Base-by-base conservation (phyloP, 2,888 invertebrate species). In the Parnassius mnemosyne region DNA sequence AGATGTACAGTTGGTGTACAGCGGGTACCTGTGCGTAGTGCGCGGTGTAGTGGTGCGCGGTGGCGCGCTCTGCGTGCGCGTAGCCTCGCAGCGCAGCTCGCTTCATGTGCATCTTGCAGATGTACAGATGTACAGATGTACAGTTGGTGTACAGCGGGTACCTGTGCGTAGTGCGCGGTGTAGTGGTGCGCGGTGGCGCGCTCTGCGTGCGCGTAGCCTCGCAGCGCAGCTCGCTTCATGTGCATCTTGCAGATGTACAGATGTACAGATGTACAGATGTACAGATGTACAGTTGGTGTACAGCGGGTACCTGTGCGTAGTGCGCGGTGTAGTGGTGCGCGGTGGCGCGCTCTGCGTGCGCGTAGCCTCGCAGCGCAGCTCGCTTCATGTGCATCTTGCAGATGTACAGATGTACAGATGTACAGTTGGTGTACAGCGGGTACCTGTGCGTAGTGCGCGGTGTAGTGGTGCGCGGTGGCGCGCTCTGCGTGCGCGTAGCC, bases 301-400 rank as follows among this genome's bases (percentile, higher is more conserved):
- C 20, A 20, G 20, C 11, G 46, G 11, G 12, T 10, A 3, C 10
- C 10, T 46, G 10, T 46, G 46, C 46, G 46, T 46, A 12, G 12
- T 46, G 46, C 46, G 12, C 46, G 44, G 67, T 73, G 68, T 85
- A 85, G 57, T 84, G 83, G 0, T 75, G 71, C 1, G 78, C 49
- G 11, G 46, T 46, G 3, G 46, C 12, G 46, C 12, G 10, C 46
- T 10, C 12, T 5, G 12, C 12, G 46, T 12, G 12, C 46, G 3
- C 12, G 46, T 46, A 12, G 12, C 12, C 12, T 5, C 10, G 12
- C n/a, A 87, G 72, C 1, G 89, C 87, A 2, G 87, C 85, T 0
- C 91, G 72, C 76, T 91, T 92, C 84, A 91, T 85, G 74, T 90
- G 91, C 86, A 91, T 89, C 79, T 89, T 88, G 77, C 91, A 92